A percentile compares a stretch with the other conserved stretches of the same genome.
phyloP scores from a whole-genome alignment of 2,888 invertebrate genomes.

The Hermaeophaga mercurialis region DNA sequence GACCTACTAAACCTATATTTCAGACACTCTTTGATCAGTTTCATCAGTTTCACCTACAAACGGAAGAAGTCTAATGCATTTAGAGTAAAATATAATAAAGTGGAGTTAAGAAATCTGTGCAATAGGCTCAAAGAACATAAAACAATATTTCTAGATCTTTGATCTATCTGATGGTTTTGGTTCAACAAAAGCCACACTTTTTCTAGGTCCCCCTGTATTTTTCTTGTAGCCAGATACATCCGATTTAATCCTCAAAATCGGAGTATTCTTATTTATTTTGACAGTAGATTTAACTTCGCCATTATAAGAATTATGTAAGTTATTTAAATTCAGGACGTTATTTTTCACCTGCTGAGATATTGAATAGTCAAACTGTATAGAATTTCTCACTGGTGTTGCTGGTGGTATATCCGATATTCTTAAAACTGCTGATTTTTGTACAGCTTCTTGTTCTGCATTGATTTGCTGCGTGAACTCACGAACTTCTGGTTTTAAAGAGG shows the following conservation, averaged over 20 bases:
- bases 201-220: constrained; percentile 15
- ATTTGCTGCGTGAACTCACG: constrained; percentile 32
- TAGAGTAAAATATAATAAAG: too few relatives aligned
- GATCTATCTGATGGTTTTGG: too few relatives aligned
- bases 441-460: constrained; percentile 31
- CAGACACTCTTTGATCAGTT: too few relatives aligned
- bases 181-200: constrained; percentile 36
- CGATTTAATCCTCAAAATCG: neutral
- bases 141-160: too few relatives aligned
- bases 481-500: constrained; percentile 60
- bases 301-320: constrained; percentile 31
- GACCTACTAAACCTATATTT: too few relatives aligned
- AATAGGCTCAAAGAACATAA: too few relatives aligned
- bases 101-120: too few relatives aligned
- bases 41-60: too few relatives aligned
- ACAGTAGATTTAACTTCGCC: constrained; percentile 10
- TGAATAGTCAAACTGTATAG: constrained; percentile 33
- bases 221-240: neutral
- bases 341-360: constrained; percentile 32
- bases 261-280: constrained; percentile 2
- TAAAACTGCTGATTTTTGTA: constrained; percentile 24
- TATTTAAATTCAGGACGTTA: constrained; percentile 33
- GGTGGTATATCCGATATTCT: constrained; percentile 31
- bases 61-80: too few relatives aligned
- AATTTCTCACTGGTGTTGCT: constrained; percentile 38